Percentiles rank a stretch among this genome's conserved stretches.
Evolutionary conservation across 1,140 invertebrate species (phyloP).

Genomic region (Drosophila neocordata): DNA sequence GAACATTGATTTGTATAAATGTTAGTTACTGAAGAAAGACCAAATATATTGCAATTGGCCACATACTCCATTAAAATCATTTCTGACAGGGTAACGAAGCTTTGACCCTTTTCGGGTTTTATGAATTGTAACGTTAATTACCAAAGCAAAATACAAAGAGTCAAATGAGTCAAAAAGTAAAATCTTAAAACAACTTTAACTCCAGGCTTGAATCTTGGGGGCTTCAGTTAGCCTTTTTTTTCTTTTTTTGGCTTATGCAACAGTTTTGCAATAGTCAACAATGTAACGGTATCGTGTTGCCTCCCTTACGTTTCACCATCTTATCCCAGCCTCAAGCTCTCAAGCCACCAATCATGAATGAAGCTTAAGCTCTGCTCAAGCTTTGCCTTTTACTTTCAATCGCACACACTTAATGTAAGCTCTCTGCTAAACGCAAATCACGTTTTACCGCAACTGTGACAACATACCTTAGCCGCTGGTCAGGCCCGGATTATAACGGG

Average conservation of each 20-base stretch:
- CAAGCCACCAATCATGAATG: slow-evolving; percentile 68
- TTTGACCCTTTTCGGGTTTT: not conserved
- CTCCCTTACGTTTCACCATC: not conserved
- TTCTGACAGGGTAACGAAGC: not conserved
- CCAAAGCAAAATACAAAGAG: slow-evolving; percentile 6
- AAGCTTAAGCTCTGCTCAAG: slow-evolving; percentile 69
- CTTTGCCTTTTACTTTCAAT: slow-evolving; percentile 82
- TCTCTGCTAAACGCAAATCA: slow-evolving; percentile 37
- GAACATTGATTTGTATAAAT: not conserved
- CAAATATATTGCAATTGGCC: too few species aligned
- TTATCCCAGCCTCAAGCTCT: slow-evolving; percentile 38
- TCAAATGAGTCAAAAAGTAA: slow-evolving; percentile 12
- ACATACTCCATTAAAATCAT: too few species aligned
- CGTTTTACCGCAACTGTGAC: slow-evolving; percentile 51
- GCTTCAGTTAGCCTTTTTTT: slow-evolving; percentile 12
- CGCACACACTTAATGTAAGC: slow-evolving; percentile 50
- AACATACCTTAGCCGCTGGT: slow-evolving; percentile 25
- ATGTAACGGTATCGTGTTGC: slow-evolving; percentile 50
- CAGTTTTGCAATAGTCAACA: slow-evolving; percentile 78
- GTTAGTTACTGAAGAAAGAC: too few species aligned
- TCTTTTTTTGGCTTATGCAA: slow-evolving; percentile 51
- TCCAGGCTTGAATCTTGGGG: not conserved
- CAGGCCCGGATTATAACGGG: not conserved
- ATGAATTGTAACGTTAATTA: slow-evolving; percentile 37
- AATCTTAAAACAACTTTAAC: slow-evolving; percentile 14